Evolutionary conservation across 2,888 invertebrate species (phyloP).

Genomic region (Vandiemenella viatica): DNA sequence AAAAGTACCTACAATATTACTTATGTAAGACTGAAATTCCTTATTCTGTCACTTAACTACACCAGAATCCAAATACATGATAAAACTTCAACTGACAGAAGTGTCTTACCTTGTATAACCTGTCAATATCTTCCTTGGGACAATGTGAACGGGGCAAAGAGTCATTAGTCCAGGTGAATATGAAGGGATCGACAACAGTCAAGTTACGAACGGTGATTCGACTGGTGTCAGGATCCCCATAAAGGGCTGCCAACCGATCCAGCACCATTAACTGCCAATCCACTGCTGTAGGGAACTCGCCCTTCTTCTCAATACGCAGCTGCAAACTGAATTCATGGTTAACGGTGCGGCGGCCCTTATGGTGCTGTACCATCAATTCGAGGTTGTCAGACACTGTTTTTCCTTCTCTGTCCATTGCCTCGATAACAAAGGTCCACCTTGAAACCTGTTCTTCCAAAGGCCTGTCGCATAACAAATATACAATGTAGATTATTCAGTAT

Average conservation of each 20-base stretch:
- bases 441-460: constrained; percentile 71
- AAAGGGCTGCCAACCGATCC: constrained; percentile 40
- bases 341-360: constrained; percentile 57
- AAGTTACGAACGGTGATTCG: constrained; percentile 49
- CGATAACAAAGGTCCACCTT: constrained; percentile 62
- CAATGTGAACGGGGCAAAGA: constrained; percentile 64
- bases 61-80: no score
- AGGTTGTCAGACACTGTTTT: constrained; percentile 53
- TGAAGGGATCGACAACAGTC: constrained; percentile 44
- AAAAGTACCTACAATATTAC: no score
- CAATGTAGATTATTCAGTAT: no score
- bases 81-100: not conserved
- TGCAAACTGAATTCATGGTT: constrained; percentile 68
- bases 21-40: no score
- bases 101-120: constrained; percentile 43
- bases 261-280: constrained; percentile 64
- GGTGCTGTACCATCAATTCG: constrained; percentile 61
- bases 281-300: constrained; percentile 46
- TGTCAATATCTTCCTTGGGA: constrained; percentile 56
- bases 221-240: constrained; percentile 40
- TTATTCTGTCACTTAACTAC: no score
- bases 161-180: constrained; percentile 75
- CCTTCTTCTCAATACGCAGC: constrained; percentile 43
- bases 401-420: constrained; percentile 67
- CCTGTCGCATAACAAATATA: no score